phyloP scores from a whole-genome alignment of 2,797 vertebrate species.

The Kryptolebias ocellatus region DNA sequence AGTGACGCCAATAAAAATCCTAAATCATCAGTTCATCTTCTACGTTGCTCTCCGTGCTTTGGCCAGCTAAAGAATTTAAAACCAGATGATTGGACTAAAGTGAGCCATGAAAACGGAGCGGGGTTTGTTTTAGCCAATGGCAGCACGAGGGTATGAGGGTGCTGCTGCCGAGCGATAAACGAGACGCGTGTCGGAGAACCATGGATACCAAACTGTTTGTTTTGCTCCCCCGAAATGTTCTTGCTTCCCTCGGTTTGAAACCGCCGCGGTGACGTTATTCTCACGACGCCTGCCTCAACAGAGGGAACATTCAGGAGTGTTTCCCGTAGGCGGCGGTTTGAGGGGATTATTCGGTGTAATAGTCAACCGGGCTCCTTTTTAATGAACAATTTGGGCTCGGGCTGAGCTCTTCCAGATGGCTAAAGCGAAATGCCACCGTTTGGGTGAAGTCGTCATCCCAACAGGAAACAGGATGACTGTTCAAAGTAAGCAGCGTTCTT shows the following conservation, averaged over 20 bases:
- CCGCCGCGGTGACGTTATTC: conserved; percentile 65
- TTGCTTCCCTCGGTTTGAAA: conserved; percentile 67
- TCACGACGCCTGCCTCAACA: conserved; percentile 62
- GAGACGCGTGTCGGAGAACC: conserved; percentile 49
- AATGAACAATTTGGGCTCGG: conserved; percentile 71
- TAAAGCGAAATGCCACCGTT: conserved; percentile 63
- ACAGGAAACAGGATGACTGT: conserved; percentile 38
- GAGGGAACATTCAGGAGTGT: conserved; percentile 66
- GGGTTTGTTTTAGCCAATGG: conserved; percentile 47
- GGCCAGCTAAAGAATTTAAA: conserved; percentile 36
- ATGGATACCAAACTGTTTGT: conserved; percentile 74
- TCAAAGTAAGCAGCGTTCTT: conserved; percentile 28
- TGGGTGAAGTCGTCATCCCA: conserved; percentile 54
- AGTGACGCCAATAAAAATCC: neutral
- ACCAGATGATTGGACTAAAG: conserved; percentile 29
- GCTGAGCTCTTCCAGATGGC: conserved; percentile 77
- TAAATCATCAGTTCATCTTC: neutral
- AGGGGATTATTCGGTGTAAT: conserved; percentile 65
- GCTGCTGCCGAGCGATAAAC: conserved; percentile 56
- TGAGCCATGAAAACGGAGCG: conserved; percentile 24
- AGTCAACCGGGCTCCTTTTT: conserved; percentile 48
- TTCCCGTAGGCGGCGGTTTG: conserved; percentile 58
- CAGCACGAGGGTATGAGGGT: conserved; percentile 56
- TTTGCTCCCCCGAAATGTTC: conserved; percentile 69
- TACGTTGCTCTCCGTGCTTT: neutral